Evolutionary conservation across 1,140 invertebrate species (phyloP).

Genomic region (Homarus americanus): DNA sequence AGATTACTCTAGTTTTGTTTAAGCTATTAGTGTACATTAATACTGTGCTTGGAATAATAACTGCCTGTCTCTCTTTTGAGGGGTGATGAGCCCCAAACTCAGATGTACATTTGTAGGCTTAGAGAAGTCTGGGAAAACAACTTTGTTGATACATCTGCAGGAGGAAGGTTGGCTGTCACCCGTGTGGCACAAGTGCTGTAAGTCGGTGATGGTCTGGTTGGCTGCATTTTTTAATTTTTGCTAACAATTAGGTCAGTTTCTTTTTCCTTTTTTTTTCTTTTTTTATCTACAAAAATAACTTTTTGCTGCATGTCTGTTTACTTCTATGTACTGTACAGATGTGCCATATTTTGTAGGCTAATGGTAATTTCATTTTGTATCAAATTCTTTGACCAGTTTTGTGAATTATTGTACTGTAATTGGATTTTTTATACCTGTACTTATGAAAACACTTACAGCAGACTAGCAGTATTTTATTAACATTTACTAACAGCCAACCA

Average conservation of each 20-base stretch:
- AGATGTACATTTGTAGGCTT: conserved; percentile 44
- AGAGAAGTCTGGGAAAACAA: conserved; percentile 31
- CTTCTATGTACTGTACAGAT: background rate
- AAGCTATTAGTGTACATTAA: background rate
- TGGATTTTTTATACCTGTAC: too few relatives aligned
- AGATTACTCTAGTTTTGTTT: background rate
- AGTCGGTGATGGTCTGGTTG: conserved; percentile 8
- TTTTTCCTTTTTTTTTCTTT: background rate
- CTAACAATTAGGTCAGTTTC: background rate
- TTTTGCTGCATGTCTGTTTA: background rate
- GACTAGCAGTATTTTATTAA: background rate
- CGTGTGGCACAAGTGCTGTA: background rate
- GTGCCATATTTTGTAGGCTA: background rate
- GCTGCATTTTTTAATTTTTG: background rate
- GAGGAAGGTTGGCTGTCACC: conserved; percentile 38
- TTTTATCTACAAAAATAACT: background rate
- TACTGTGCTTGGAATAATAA: background rate
- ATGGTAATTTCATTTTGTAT: too few relatives aligned
- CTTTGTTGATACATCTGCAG: conserved; percentile 2
- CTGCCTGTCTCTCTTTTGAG: conserved; percentile 8
- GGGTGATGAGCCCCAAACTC: conserved; percentile 14
- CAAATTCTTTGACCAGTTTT: too few relatives aligned
- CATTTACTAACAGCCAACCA: conserved; percentile 20
- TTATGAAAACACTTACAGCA: background rate
- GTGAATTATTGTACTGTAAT: too few relatives aligned